Evolutionary conservation across 2,888 invertebrate species (phyloP).

Genomic region (Scaptomyza cyrtandrae): DNA sequence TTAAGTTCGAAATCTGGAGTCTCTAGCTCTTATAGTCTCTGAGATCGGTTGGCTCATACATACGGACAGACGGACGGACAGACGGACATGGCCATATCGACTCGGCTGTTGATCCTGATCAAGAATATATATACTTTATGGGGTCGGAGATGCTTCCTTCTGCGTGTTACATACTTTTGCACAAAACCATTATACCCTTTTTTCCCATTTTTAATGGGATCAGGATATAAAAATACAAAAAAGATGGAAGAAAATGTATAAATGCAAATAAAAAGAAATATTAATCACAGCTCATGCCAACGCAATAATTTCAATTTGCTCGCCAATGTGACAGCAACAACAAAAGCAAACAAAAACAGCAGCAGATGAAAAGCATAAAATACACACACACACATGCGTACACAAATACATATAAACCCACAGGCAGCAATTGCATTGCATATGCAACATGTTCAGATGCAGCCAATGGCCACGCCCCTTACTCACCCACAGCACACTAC

Average conservation of each 20-base stretch:
- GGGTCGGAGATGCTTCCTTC: too few relatives aligned
- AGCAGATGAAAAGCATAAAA: slow-evolving; percentile 62
- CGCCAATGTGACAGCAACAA: slow-evolving; percentile 72
- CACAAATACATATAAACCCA: slow-evolving; percentile 1
- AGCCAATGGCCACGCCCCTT: slow-evolving; percentile 49
- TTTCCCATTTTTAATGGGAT: too few relatives aligned
- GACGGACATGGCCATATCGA: too few relatives aligned
- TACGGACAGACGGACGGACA: too few relatives aligned
- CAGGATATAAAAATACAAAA: slow-evolving; percentile 22
- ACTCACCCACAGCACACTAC: background rate
- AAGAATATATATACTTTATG: too few relatives aligned
- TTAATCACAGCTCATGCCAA: slow-evolving; percentile 64
- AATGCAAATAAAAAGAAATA: slow-evolving; percentile 56
- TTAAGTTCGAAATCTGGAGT: too few relatives aligned
- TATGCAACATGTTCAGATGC: slow-evolving; percentile 74
- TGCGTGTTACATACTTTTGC: too few relatives aligned
- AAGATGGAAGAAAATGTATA: slow-evolving; percentile 14
- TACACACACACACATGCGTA: slow-evolving; percentile 37
- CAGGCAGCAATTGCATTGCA: slow-evolving; percentile 52
- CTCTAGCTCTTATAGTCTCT: too few relatives aligned
- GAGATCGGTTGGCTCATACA: too few relatives aligned
- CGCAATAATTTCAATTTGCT: slow-evolving; percentile 78
- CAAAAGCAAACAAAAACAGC: slow-evolving; percentile 54
- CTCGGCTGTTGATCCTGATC: too few relatives aligned
- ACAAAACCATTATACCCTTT: too few relatives aligned